phyloP scores from a whole-genome alignment of 23 tunicate species.

The Phallusia fumigata region DNA sequence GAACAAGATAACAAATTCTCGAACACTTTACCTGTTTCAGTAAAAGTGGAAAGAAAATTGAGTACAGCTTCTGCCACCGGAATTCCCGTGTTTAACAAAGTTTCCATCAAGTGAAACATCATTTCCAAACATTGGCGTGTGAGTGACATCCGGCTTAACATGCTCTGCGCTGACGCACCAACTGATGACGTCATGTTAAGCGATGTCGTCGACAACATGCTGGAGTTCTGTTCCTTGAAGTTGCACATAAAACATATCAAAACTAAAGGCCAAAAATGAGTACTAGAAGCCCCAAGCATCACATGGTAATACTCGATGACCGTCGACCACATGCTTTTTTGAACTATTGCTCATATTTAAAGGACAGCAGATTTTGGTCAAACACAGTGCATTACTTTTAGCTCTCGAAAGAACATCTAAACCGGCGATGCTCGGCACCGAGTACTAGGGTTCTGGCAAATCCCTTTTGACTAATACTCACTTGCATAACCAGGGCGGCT shows the following conservation, averaged over 20 bases:
- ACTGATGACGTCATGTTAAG: not conserved
- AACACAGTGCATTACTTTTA: too few species aligned
- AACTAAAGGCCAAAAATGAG: too few species aligned
- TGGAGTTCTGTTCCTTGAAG: conserved; percentile 11
- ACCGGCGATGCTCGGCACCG: too few species aligned
- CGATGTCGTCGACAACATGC: not conserved
- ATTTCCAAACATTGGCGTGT: not conserved
- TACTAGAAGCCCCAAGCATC: too few species aligned
- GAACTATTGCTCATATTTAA: too few species aligned
- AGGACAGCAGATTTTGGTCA: too few species aligned
- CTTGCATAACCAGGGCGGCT: conserved; percentile 17
- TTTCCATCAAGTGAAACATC: not conserved
- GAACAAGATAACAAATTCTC: too few species aligned
- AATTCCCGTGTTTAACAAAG: conserved; percentile 10
- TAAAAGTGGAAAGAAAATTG: conserved; percentile 22
- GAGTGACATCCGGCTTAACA: not conserved
- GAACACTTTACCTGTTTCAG: conserved; percentile 23
- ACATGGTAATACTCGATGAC: too few species aligned
- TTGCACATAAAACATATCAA: too few species aligned
- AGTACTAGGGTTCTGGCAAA: too few species aligned
- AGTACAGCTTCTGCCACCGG: conserved; percentile 35
- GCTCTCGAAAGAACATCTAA: too few species aligned
- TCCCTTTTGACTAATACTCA: not conserved
- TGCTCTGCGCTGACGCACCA: not conserved
- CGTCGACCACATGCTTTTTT: too few species aligned